phyloP scores from a whole-genome alignment of 2,113 vertebrate genomes.

The Sorex fumeus region DNA sequence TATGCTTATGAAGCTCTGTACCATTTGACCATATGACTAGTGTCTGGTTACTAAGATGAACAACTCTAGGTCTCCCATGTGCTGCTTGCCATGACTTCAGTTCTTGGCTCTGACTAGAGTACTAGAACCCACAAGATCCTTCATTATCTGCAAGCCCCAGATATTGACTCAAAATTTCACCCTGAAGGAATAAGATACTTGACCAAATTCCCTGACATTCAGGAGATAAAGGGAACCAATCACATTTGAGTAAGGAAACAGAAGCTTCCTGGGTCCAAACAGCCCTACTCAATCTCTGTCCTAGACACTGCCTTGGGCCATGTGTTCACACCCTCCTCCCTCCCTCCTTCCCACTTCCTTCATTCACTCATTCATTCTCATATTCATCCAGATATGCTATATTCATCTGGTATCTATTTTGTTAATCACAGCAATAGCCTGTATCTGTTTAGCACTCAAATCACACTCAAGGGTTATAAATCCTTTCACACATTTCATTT shows the following conservation, averaged over 20 bases:
- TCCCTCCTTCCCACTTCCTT: neutral
- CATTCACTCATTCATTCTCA: neutral
- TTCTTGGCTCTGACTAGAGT: neutral
- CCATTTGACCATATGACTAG: slow-evolving; percentile 9
- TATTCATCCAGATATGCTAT: neutral
- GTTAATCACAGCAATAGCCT: neutral
- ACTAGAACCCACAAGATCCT: neutral
- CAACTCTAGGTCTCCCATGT: neutral
- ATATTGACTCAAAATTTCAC: neutral
- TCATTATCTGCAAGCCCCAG: neutral
- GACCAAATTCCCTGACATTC: neutral
- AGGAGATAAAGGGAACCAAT: neutral
- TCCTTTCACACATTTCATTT: slow-evolving; percentile 5
- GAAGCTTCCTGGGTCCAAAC: neutral
- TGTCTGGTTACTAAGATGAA: neutral
- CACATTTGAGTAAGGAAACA: neutral
- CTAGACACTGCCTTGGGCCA: neutral
- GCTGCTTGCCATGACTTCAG: neutral
- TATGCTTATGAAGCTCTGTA: neutral
- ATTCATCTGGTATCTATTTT: neutral
- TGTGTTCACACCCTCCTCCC: neutral
- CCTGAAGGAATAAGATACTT: neutral
- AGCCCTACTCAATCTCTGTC: neutral
- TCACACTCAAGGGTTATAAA: neutral
- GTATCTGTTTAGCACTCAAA: neutral